Evolutionary conservation across 2,888 invertebrate genomes (phyloP), one percentile per base, ranked within the genome.

Genomic region (Ceramica pisi): DNA sequence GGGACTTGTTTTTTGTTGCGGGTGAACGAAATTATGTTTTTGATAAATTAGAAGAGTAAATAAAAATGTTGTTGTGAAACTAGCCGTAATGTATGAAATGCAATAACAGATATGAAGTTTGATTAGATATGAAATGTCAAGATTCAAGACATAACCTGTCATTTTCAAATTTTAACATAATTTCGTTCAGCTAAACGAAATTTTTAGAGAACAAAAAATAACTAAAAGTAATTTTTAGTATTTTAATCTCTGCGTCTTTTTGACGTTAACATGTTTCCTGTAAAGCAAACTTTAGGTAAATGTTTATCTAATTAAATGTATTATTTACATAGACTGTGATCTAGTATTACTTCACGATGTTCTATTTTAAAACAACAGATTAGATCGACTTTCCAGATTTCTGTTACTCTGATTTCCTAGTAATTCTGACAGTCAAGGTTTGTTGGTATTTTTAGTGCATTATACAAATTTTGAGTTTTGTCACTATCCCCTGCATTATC

Each of bases 241-340:
- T 88, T 90, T 87, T 86, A 87, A 90, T 86, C 85, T 90, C 84
- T 82, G 83, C 91, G 94, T 91, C 92, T 87, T 91, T 91, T 92
- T 90, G 92, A 90, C 93, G 91, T 74, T 74, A 84, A 90, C 78
- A 83, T 90, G 89, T 93, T 92, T 93, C 89, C 89, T 92, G 90
- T 92, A 87, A 91, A 92, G 76, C 75, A 84, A 85, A 85, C 87
- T 90, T 77, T 93, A 94, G 92, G 87, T 92, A 92, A 92, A 92
- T 91, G 90, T 94, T 91, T 92, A 89, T 91, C 90, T 91, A 91
- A 88, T 87, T 90, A 87, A 88, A 91, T 94, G 92, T 94, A 94
- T 94, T 92, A 90, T 94, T 94, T 93, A 94, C 88, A 95, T 94
- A 95, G 95, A 94, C 95, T 95, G 95, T 95, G 95, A 95, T 95